These are phyloP conservation scores for Drosophila colorata DNA, from an alignment of 2,888 invertebrate genomes.

Conservation along the genomic window DNA sequence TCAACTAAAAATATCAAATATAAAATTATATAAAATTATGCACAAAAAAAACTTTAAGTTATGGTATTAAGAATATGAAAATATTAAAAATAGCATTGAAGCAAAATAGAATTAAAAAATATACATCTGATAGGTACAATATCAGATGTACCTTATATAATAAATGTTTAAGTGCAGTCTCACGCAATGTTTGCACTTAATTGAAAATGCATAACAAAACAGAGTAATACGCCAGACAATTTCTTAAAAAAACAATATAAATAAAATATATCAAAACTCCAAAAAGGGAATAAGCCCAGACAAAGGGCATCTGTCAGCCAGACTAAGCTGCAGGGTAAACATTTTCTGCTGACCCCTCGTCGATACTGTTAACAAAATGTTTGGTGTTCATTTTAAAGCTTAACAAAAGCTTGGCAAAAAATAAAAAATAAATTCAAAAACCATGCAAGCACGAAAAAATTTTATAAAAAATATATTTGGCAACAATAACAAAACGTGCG, in stretches of 20 bases:
- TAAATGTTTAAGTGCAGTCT: conserved; percentile 3
- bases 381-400: conserved; percentile 44
- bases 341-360: conserved; percentile 24
- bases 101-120: no score
- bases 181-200: background rate
- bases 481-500: conserved; percentile 45
- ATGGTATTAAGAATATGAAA: background rate
- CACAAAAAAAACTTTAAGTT: no score
- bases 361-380: conserved; percentile 51
- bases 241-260: background rate
- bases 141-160: background rate
- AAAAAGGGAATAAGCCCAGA: background rate
- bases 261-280: background rate
- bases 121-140: no score
- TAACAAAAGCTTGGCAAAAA: conserved; percentile 10
- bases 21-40: no score
- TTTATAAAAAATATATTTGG: conserved; percentile 45
- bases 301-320: conserved; percentile 49
- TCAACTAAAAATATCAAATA: no score
- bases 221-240: background rate
- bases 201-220: background rate
- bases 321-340: conserved; percentile 54
- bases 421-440: background rate
- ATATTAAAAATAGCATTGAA: no score
- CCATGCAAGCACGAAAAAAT: conserved; percentile 15